Evolutionary conservation across 2,888 invertebrate species (phyloP).

Genomic region (Drosophila dives): DNA sequence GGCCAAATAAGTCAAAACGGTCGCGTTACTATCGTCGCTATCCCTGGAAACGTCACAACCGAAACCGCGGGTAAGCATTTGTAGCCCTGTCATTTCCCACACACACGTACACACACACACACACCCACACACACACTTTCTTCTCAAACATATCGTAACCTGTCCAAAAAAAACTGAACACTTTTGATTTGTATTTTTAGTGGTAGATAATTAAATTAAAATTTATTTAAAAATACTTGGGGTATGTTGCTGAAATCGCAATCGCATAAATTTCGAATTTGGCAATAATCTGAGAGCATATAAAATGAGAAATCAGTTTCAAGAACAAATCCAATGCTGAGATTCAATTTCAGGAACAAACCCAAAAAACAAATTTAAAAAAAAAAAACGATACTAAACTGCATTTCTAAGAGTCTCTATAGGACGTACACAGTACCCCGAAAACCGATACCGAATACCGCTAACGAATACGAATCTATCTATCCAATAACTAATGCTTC

Average conservation of each 20-base stretch:
- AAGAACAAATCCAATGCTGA: not conserved
- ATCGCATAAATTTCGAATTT: not conserved
- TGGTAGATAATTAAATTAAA: conserved; percentile 12
- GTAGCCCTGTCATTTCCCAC: not conserved
- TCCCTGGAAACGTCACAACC: conserved; percentile 88
- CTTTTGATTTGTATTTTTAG: conserved; percentile 52
- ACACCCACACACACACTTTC: conserved; percentile 5
- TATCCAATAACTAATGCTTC: conserved; percentile 16
- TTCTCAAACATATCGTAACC: conserved; percentile 14
- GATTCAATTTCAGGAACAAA: conserved; percentile 26
- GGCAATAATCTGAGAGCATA: not conserved
- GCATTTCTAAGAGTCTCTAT: conserved; percentile 68
- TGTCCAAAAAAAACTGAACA: not conserved
- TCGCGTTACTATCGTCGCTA: conserved; percentile 87
- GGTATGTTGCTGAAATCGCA: conserved; percentile 34
- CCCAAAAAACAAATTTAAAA: not conserved
- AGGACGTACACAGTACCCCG: conserved; percentile 43
- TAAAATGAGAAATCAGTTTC: conserved; percentile 2
- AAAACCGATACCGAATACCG: conserved; percentile 36
- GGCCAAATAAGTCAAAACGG: conserved; percentile 84
- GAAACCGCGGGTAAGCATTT: conserved; percentile 83
- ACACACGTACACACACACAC: not conserved
- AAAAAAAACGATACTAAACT: conserved; percentile 39
- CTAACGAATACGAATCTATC: conserved; percentile 14
- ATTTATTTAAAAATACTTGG: not conserved